Evolutionary conservation across 2,888 invertebrate genomes (phyloP).

Genomic region (Penaeus monodon): DNA sequence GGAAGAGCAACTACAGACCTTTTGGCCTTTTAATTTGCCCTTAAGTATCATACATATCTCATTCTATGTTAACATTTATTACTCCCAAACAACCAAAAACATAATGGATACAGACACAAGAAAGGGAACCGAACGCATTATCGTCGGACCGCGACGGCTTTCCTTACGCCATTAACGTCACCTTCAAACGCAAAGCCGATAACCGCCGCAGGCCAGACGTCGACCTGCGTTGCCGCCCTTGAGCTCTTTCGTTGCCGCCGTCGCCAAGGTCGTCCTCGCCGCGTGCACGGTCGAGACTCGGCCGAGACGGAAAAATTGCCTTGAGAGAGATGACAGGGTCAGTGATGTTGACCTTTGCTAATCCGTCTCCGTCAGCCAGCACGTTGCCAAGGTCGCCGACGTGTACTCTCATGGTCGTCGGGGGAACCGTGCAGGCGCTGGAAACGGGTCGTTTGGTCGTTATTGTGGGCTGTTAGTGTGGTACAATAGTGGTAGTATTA

Average conservation of each 20-base stretch:
- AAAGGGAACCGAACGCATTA: too few species aligned
- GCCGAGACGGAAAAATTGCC: slow-evolving; percentile 75
- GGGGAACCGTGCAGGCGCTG: slow-evolving; percentile 80
- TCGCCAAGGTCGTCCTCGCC: slow-evolving; percentile 82
- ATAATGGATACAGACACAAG: too few species aligned
- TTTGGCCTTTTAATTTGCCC: too few species aligned
- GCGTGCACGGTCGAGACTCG: slow-evolving; percentile 83
- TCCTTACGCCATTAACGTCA: not conserved
- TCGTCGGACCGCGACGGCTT: not conserved
- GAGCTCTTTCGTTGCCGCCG: slow-evolving; percentile 80
- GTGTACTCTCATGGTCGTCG: slow-evolving; percentile 78
- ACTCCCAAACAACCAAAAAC: too few species aligned
- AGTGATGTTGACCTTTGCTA: slow-evolving; percentile 75
- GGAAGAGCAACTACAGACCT: not conserved
- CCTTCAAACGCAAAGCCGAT: slow-evolving; percentile 70
- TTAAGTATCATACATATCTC: too few species aligned
- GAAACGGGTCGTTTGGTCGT: not conserved
- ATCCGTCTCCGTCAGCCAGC: slow-evolving; percentile 74
- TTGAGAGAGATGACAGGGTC: slow-evolving; percentile 70
- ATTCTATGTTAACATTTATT: too few species aligned
- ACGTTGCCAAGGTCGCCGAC: slow-evolving; percentile 90
- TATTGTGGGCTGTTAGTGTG: not conserved
- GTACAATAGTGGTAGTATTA: too few species aligned
- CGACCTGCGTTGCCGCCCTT: slow-evolving; percentile 88
- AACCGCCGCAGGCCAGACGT: slow-evolving; percentile 84